Percentiles rank a stretch among this genome's conserved stretches.
phyloP scores from a whole-genome alignment of 2,113 vertebrate genomes.

The Silurus glanis region DNA sequence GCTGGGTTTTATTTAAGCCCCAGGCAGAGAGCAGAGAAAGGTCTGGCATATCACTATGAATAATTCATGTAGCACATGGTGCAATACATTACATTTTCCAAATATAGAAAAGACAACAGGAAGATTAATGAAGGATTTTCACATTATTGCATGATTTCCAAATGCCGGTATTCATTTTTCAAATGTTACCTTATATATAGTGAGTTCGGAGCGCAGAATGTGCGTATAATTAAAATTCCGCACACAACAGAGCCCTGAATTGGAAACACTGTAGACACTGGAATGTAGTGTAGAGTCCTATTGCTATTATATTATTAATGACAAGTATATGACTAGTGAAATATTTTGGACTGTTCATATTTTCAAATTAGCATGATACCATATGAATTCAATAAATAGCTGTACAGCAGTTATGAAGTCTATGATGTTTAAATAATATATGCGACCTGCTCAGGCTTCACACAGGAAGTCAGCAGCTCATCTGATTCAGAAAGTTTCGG shows the following conservation, averaged over 20 bases:
- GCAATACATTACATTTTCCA: neutral
- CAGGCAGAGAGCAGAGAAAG: neutral
- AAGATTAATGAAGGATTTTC: neutral
- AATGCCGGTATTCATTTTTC: neutral
- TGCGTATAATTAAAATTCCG: neutral
- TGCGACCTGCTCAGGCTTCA: slow-evolving; percentile 54
- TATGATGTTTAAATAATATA: neutral
- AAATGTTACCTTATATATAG: neutral
- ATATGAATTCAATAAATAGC: neutral
- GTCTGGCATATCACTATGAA: neutral
- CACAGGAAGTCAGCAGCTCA: slow-evolving; percentile 59
- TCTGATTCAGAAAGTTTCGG: slow-evolving; percentile 50
- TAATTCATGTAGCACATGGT: neutral
- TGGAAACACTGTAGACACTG: neutral
- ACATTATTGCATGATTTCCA: neutral
- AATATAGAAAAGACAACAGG: neutral
- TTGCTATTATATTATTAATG: neutral
- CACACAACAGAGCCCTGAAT: neutral
- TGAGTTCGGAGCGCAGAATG: neutral
- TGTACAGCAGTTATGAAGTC: neutral
- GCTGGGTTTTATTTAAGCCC: neutral
- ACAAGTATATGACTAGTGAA: neutral
- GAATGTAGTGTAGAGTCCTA: neutral
- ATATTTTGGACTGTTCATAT: neutral
- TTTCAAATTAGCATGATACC: neutral